Base-by-base conservation (phyloP, 2,888 invertebrate genomes). In the Netelia inedita region DNA sequence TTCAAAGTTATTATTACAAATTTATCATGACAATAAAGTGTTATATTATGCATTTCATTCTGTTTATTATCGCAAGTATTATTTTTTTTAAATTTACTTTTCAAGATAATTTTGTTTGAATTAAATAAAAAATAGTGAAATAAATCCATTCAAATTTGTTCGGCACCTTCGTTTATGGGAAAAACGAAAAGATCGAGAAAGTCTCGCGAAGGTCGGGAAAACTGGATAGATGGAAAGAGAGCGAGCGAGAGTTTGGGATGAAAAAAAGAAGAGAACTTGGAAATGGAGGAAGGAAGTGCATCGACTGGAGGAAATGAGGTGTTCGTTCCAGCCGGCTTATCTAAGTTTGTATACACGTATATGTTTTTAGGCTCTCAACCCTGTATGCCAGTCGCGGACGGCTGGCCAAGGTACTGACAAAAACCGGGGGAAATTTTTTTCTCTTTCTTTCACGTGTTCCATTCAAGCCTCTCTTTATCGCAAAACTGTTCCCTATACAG, bases 251-350 rank as follows among this genome's bases (percentile, higher is more conserved):
- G 35, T 65, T 8, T 35, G 59, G 68, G 66, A 50, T 53, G 10
- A 43, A 41, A 35, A 75, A 66, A 35, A 35, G 35, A 65, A 79
- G 59, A 63, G 85, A 84, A 86, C 50, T 78, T 83, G 68, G 85
- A 85, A 89, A 89, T 88, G 82, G 84, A 88, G 91, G 89, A 89
- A 90, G 91, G 89, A 90, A 91, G 86, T 87, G 88, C 88, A 90
- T 91, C 87, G 90, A 87, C 85, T 85, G 87, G 85, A 91, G 90
- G 90, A 91, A 91, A 91, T 91, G 76, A 86, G 82, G 85, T 85
- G 75, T 86, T 87, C 87, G 87, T 87, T 88, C 88, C 83, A 84
- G 85, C 83, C 82, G 86, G 82, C 86, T 87, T 88, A 88, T 88
- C 88, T 85, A 35, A 43, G 23, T 16, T 35, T 35, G 35, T 35